phyloP scores from a whole-genome alignment of 2,113 vertebrate genomes.

The Tetrax tetrax region DNA sequence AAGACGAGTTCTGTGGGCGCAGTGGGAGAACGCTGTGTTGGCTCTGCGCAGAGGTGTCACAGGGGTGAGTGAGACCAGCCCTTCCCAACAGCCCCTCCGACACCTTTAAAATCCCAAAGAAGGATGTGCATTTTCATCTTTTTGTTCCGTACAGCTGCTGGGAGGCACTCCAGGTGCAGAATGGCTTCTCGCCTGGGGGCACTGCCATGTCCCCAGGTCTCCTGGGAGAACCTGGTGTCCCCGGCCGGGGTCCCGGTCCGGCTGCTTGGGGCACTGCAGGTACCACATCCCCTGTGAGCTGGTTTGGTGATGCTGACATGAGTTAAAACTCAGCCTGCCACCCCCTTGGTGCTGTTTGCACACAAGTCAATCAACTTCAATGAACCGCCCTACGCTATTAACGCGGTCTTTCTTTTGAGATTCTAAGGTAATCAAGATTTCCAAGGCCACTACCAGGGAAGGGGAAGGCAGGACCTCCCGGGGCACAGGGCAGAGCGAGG shows the following conservation, averaged over 20 bases:
- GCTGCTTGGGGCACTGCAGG: not conserved
- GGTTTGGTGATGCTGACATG: not conserved
- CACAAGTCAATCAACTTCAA: not conserved
- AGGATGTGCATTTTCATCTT: not conserved
- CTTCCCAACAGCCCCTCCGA: not conserved
- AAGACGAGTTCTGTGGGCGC: too few relatives aligned
- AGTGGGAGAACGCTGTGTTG: not conserved
- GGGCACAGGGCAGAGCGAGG: not conserved
- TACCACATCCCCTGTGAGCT: not conserved
- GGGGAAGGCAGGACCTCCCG: accelerated
- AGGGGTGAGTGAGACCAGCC: not conserved
- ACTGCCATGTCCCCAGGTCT: not conserved
- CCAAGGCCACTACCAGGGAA: not conserved
- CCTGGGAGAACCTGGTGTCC: accelerated
- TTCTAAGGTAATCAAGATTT: not conserved
- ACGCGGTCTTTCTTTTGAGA: not conserved
- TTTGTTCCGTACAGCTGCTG: not conserved
- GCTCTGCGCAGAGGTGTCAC: not conserved
- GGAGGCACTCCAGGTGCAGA: not conserved
- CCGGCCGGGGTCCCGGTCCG: accelerated
- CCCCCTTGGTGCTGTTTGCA: not conserved
- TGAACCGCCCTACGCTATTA: not conserved
- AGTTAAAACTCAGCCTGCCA: not conserved
- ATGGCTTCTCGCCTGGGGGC: not conserved
- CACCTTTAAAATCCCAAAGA: not conserved